Evolutionary conservation across 2,797 vertebrate genomes (phyloP), one percentile per base, ranked within the genome.

Genomic region (Falco biarmicus): DNA sequence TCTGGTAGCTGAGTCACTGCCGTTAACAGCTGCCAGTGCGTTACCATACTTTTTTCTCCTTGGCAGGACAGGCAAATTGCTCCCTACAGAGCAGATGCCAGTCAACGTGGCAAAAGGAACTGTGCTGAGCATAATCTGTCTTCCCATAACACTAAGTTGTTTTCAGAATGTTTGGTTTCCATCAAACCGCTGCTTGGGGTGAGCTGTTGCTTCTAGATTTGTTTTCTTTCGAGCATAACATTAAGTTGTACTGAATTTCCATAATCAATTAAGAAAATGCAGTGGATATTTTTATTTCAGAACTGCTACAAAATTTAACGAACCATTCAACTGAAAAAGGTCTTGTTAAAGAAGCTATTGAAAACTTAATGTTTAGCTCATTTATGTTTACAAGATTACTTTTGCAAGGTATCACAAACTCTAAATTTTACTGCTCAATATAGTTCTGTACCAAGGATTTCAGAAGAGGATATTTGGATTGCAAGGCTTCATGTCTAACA

Each of bases 51-150:
- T 96, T 88, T 93, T 95, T 93, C 93, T 90, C 89, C 95, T 95
- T 96, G 91, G 94, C 89, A 96, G 87, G 87, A 93, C 95, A 96
- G 94, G 86, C 48, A 96, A 94, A 97, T 96, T 95, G 82, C 84
- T 97, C 97, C 94, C 95, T 25, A 59, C 80, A 96, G 96, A 96
- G 76, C 45, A 83, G 28, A 63, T 95, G 97, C 84, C 97, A 97
- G 96, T 98, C 95, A 95, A 77, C 78, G 70, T 48, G 81, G 92
- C 90, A 94, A 95, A 93, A 94, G 86, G 57, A 87, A 68, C 54
- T 43, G 24, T 34, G 29, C 60, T 68, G 64, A 93, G 71, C 59
- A 75, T 87, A 84, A 75, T 85, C 93, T 77, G 73, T 56, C 77
- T 84, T 90, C 71, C 54, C 5, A 2, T 59, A 83, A 75, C 47